Percentiles rank a stretch among this genome's conserved stretches.
Conservation (phyloP, 2,113 vertebrate species). For the Columba livia region DNA sequence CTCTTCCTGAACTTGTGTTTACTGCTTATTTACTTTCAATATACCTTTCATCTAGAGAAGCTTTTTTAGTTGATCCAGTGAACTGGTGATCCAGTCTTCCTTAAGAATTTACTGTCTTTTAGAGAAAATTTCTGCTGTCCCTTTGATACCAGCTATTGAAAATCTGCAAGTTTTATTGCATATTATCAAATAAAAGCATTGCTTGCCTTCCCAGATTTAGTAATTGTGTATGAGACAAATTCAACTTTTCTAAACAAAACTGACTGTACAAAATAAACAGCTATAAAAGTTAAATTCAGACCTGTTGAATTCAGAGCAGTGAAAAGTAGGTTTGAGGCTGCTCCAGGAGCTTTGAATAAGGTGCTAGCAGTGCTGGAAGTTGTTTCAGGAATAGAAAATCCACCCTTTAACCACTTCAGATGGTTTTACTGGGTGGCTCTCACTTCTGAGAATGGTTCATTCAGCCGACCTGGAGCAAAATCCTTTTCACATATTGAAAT, state of each 20-base stretch:
- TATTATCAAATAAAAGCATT: neutral
- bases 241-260: neutral
- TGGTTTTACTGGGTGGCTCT: neutral
- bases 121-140: neutral
- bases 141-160: neutral
- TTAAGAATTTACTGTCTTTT: neutral
- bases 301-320: neutral
- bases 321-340: neutral
- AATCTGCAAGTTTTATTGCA: neutral
- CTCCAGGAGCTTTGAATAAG: neutral
- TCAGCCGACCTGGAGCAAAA: neutral
- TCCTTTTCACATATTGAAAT: neutral
- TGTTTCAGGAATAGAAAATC: neutral
- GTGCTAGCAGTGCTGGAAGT: neutral
- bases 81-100: neutral
- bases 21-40: neutral
- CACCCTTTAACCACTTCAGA: neutral
- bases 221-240: neutral
- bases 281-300: neutral
- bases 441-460: neutral
- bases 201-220: neutral
- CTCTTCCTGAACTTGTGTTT: neutral
- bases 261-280: neutral
- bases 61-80: neutral
- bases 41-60: neutral